Conservation (phyloP, 2,888 invertebrate genomes). For the Anthophora plumipes region DNA sequence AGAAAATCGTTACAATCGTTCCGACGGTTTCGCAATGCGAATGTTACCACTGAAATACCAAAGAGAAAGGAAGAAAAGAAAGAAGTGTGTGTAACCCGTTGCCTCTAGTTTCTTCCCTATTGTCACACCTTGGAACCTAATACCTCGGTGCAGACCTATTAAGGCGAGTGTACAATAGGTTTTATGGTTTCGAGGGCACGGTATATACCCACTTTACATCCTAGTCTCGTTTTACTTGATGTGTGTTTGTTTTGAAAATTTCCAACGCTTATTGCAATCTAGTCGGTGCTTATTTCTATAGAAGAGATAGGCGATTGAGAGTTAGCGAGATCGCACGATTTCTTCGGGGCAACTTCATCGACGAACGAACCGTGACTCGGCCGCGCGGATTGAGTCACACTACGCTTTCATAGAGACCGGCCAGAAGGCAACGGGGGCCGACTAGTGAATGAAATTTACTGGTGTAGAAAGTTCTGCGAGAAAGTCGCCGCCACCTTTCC, state of each 20-base stretch:
- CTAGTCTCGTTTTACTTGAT: not conserved
- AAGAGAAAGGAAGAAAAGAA: too few species aligned
- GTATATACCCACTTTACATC: not conserved
- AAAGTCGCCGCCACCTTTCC: slow-evolving; percentile 74
- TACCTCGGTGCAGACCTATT: slow-evolving; percentile 22
- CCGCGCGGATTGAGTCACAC: slow-evolving; percentile 66
- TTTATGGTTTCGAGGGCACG: slow-evolving; percentile 39
- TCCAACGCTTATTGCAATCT: not conserved
- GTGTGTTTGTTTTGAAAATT: not conserved
- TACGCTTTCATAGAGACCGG: slow-evolving; percentile 68
- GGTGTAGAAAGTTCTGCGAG: slow-evolving; percentile 80
- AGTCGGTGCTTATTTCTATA: not conserved
- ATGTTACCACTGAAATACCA: too few species aligned
- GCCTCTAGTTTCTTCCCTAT: slow-evolving; percentile 26
- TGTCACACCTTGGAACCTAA: slow-evolving; percentile 33
- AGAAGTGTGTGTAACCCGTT: too few species aligned
- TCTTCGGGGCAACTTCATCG: slow-evolving; percentile 60
- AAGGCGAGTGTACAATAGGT: slow-evolving; percentile 1
- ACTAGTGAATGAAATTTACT: slow-evolving; percentile 78
- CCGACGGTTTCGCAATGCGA: too few species aligned
- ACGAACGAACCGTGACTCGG: slow-evolving; percentile 64
- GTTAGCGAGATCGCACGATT: slow-evolving; percentile 57
- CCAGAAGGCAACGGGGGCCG: slow-evolving; percentile 28
- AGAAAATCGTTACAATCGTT: too few species aligned
- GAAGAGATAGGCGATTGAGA: not conserved